Evolutionary conservation across 2,888 invertebrate species (phyloP), one percentile per base, ranked within the genome.

Genomic region (Parthenolecanium corni): DNA sequence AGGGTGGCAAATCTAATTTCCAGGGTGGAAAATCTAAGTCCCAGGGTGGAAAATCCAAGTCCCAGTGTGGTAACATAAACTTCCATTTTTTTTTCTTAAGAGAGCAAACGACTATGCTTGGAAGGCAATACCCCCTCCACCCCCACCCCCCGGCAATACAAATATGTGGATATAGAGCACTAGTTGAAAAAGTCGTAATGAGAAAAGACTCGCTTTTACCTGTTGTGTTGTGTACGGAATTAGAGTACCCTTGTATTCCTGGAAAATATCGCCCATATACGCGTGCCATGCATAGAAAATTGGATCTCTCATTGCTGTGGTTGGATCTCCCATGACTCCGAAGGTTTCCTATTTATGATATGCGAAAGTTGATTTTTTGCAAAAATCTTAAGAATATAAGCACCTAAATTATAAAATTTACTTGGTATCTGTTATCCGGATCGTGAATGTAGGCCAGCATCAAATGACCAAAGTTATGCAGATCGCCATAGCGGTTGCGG

Each of bases 271-370:
- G 69, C 90, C 86, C 23, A 89, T 77, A 71, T 82, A 85, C 0
- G 84, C 79, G 71, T 91, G 90, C 86, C 86, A 89, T 71, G 86
- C 82, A 76, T 89, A 90, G 77, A 90, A 90, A 18, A 85, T 75
- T 0, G 90, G 89, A 74, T 91, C 91, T 1, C 90, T 78, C 89
- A 90, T 89, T 0, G 89, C 86, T 0, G 89, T 89, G 0, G 87
- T 81, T 0, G 86, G 81, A 71, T 89, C 89, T 0, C 88, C 89
- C 81, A 90, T 89, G 25, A 88, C 84, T 44, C 85, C 83, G 69
- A 85, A 85, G 52, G 81, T 80, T 74, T 90, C 89, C 84, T 88
- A 71, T 46, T 68, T 65, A 14, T 14, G 16, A 54, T 31, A 31
- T 31, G 31, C 9, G 4, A 31, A 31, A 4, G 31, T 31, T 4